Percentiles rank a stretch among this genome's conserved stretches.
phyloP scores from a whole-genome alignment of 2,888 invertebrate genomes.

The Clunio marinus region DNA sequence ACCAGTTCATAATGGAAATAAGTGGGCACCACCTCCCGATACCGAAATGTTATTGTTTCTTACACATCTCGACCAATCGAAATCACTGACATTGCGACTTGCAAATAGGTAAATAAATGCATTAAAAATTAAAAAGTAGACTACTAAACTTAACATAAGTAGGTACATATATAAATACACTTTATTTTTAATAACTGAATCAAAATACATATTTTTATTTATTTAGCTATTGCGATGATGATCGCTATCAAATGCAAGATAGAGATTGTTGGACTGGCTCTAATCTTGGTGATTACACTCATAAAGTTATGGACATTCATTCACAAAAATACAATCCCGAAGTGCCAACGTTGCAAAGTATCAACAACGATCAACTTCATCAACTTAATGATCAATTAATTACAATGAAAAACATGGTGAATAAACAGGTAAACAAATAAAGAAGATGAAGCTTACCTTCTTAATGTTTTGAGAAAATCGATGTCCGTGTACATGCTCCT shows the following conservation, averaged over 20 bases:
- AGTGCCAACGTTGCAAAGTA: slow-evolving; percentile 44
- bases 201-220: too few relatives aligned
- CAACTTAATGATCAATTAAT: slow-evolving; percentile 33
- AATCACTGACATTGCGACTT: slow-evolving; percentile 77
- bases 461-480: too few relatives aligned
- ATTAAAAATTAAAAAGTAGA: too few relatives aligned
- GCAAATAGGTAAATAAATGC: slow-evolving; percentile 59
- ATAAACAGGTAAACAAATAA: slow-evolving; percentile 38
- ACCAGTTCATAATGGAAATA: slow-evolving; percentile 46
- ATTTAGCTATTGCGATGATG: slow-evolving; percentile 49
- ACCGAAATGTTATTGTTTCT: slow-evolving; percentile 62
- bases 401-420: slow-evolving; percentile 31
- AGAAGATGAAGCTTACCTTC: too few relatives aligned
- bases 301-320: slow-evolving; percentile 48
- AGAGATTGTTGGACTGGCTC: slow-evolving; percentile 51
- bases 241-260: slow-evolving; percentile 48
- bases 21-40: slow-evolving; percentile 61
- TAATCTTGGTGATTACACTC: slow-evolving; percentile 49
- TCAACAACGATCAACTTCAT: slow-evolving; percentile 27
- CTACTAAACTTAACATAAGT: too few relatives aligned
- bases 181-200: too few relatives aligned
- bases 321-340: slow-evolving; percentile 51
- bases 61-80: slow-evolving; percentile 63
- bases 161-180: too few relatives aligned
- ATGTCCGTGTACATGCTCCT: too few relatives aligned